A percentile compares a stretch with the other conserved stretches of the same genome.
Conservation (phyloP, 2,888 invertebrate genomes). For the Gonocerus acuteangulatus region DNA sequence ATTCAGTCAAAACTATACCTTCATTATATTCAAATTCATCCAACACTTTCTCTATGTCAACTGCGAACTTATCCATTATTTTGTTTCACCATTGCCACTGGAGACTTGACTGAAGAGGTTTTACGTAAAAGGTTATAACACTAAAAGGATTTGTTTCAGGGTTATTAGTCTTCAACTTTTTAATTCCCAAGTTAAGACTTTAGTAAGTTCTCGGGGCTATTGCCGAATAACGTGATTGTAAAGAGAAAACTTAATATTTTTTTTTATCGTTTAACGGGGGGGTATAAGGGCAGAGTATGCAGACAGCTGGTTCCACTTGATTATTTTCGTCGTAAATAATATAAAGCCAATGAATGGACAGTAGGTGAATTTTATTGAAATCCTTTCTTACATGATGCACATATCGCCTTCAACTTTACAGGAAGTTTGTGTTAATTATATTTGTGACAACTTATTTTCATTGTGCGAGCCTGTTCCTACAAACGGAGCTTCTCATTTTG, state of each 20-base stretch:
- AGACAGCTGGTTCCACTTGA: constrained; percentile 25
- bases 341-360: constrained; percentile 7
- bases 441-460: constrained; percentile 54
- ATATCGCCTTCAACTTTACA: constrained; percentile 53
- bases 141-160: neutral
- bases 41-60: constrained; percentile 75
- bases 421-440: constrained; percentile 56
- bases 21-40: constrained; percentile 76
- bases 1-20: constrained; percentile 42
- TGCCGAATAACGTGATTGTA: no score
- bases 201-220: no score
- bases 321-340: constrained; percentile 23
- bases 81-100: constrained; percentile 28
- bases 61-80: constrained; percentile 53
- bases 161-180: neutral
- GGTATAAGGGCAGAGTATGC: no score
- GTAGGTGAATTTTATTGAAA: constrained; percentile 9
- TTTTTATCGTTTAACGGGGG: no score
- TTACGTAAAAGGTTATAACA: constrained; percentile 14
- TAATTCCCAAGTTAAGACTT: no score
- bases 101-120: constrained; percentile 26
- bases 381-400: constrained; percentile 28
- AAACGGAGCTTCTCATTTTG: neutral
- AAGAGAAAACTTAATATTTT: no score
- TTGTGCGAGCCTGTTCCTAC: constrained; percentile 44